Evolutionary conservation across 1,140 invertebrate species (phyloP).

Genomic region (Philopotamus ludificatus): DNA sequence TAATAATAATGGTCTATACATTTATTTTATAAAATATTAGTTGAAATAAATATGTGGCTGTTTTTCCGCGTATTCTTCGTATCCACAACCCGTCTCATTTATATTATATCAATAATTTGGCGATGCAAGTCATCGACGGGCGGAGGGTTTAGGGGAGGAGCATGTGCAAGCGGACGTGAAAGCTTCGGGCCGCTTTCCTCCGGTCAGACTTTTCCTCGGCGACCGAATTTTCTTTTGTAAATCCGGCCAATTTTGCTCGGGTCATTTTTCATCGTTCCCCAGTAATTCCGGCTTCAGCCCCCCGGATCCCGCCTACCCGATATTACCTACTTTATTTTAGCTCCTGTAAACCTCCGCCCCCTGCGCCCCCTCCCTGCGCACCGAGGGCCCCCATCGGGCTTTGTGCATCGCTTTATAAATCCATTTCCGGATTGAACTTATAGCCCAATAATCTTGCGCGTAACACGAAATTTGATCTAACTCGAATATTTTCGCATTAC

Average conservation of each 20-base stretch:
- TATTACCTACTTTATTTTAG: slow-evolving; percentile 25
- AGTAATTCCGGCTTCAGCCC: slow-evolving; percentile 29
- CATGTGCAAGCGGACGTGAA: not conserved
- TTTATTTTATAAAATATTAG: too few relatives aligned
- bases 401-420: slow-evolving; percentile 25
- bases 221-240: slow-evolving; percentile 26
- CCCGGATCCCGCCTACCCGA: slow-evolving; percentile 18
- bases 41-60: too few relatives aligned
- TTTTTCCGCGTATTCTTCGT: too few relatives aligned
- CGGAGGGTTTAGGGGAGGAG: too few relatives aligned
- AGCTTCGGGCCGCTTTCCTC: not conserved
- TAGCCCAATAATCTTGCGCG: slow-evolving; percentile 22
- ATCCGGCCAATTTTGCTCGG: slow-evolving; percentile 38
- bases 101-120: too few relatives aligned
- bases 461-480: too few relatives aligned
- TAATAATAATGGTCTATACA: too few relatives aligned
- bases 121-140: too few relatives aligned
- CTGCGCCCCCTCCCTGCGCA: slow-evolving; percentile 7
- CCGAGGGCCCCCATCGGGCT: too few relatives aligned
- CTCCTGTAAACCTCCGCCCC: slow-evolving; percentile 13
- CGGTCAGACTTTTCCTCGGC: not conserved
- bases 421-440: slow-evolving; percentile 15
- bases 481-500: slow-evolving; percentile 42
- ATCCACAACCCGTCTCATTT: too few relatives aligned
- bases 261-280: slow-evolving; percentile 42